These are phyloP conservation scores for Melanotaenia trifasciata DNA, from an alignment of 2,797 vertebrate species.

Conservation along the genomic window DNA sequence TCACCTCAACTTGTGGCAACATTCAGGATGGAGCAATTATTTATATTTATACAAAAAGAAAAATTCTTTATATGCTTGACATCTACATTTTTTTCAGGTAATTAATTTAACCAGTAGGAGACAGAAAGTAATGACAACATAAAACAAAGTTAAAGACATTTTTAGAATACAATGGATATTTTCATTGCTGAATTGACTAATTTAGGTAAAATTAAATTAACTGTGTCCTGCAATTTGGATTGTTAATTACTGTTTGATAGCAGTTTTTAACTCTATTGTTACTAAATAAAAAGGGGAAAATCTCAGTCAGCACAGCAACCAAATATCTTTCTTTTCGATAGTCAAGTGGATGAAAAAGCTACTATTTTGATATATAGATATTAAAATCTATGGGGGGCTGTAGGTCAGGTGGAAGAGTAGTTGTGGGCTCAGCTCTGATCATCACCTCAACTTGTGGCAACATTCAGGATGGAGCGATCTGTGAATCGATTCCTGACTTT, in stretches of 20 bases:
- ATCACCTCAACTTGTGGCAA: constrained; percentile 19
- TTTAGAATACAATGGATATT: not conserved
- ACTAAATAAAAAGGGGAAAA: not conserved
- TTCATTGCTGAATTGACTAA: not conserved
- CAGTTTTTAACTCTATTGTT: not conserved
- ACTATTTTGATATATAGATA: not conserved
- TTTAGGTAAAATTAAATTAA: not conserved
- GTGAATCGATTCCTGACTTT: too few species aligned
- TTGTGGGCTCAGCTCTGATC: constrained; percentile 31
- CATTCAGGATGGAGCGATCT: not conserved
- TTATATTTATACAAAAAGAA: constrained; percentile 4
- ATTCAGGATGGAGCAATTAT: constrained; percentile 1
- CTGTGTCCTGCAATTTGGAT: not conserved
- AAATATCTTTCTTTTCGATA: too few species aligned
- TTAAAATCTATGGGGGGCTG: not conserved
- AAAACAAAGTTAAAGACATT: not conserved
- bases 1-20: constrained; percentile 18
- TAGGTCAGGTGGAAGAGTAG: too few species aligned
- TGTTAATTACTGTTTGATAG: not conserved
- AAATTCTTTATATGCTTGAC: not conserved
- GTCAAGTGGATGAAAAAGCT: too few species aligned
- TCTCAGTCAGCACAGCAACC: not conserved
- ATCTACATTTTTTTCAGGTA: not conserved
- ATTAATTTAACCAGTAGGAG: not conserved
- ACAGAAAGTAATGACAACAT: not conserved